A percentile compares a stretch with the other conserved stretches of the same genome.
Evolutionary conservation across 2,113 vertebrate species (phyloP).

Genomic region (Hyaena hyaena): DNA sequence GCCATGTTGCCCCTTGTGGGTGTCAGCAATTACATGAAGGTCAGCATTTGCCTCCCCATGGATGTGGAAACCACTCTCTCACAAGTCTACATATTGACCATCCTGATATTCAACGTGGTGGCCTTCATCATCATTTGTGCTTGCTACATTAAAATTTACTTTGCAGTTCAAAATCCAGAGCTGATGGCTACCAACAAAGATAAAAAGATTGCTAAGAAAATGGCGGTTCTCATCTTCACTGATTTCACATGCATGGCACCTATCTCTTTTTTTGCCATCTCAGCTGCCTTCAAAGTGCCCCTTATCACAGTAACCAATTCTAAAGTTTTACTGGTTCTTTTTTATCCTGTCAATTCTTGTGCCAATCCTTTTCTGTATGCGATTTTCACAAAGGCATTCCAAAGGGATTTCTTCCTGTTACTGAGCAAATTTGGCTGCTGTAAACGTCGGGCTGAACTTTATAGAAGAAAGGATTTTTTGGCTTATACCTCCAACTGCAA

Average conservation of each 20-base stretch:
- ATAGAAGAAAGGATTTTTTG: constrained; percentile 87
- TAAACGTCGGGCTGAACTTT: constrained; percentile 84
- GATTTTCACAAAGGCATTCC: constrained; percentile 95
- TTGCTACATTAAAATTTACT: constrained; percentile 94
- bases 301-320: constrained; percentile 96
- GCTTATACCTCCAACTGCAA: constrained; percentile 84
- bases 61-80: constrained; percentile 91
- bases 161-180: constrained; percentile 91
- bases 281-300: constrained; percentile 92
- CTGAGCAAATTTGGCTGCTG: constrained; percentile 91
- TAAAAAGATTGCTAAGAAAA: constrained; percentile 94
- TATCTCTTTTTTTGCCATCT: constrained; percentile 97
- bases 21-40: constrained; percentile 95
- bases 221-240: constrained; percentile 97
- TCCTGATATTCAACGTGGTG: constrained; percentile 90
- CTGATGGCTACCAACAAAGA: constrained; percentile 90
- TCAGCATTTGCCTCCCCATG: constrained; percentile 98
- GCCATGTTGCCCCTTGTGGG: constrained; percentile 92
- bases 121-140: constrained; percentile 93
- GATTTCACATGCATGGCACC: constrained; percentile 97
- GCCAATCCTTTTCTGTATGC: constrained; percentile 97
- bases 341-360: constrained; percentile 96
- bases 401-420: constrained; percentile 90
- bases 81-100: constrained; percentile 91
- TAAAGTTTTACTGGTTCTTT: constrained; percentile 95